Percentiles rank a stretch among this genome's conserved stretches.
phyloP scores from a whole-genome alignment of 1,140 invertebrate genomes.

The Laupala kohalensis region DNA sequence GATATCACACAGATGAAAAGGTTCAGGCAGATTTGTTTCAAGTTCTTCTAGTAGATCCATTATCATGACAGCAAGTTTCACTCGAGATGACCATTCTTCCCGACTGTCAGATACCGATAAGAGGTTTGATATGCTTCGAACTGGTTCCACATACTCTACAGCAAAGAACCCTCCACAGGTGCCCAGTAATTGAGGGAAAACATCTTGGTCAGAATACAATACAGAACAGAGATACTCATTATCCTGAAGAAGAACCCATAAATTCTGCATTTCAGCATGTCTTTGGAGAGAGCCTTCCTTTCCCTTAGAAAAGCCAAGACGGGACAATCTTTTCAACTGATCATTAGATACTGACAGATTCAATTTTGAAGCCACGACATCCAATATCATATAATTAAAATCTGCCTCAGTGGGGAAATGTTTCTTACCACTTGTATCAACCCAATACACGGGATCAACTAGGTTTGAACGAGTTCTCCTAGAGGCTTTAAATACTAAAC shows the following conservation, averaged over 20 bases:
- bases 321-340: slow-evolving; percentile 27
- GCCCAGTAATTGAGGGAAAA: slow-evolving; percentile 50
- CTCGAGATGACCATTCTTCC: slow-evolving; percentile 33
- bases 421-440: slow-evolving; percentile 29
- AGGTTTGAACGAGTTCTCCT: slow-evolving; percentile 17
- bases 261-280: slow-evolving; percentile 42
- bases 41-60: slow-evolving; percentile 44
- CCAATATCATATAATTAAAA: slow-evolving; percentile 32
- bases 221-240: slow-evolving; percentile 49
- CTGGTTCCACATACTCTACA: slow-evolving; percentile 42
- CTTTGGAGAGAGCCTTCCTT: slow-evolving; percentile 17
- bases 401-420: slow-evolving; percentile 37
- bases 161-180: slow-evolving; percentile 49
- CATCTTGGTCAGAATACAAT: slow-evolving; percentile 38
- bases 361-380: slow-evolving; percentile 34
- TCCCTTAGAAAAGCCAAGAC: slow-evolving; percentile 6
- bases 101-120: slow-evolving; percentile 25
- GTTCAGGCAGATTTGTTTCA: slow-evolving; percentile 38
- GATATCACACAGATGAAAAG: slow-evolving; percentile 49
- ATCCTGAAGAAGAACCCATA: slow-evolving; percentile 47
- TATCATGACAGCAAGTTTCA: slow-evolving; percentile 42
- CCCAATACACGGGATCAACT: slow-evolving; percentile 26
- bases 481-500: slow-evolving; percentile 40
- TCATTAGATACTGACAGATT: slow-evolving; percentile 34
- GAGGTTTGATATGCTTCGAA: slow-evolving; percentile 25